Evolutionary conservation across 2,888 invertebrate species (phyloP), one percentile per base, ranked within the genome.

Genomic region (Malthinus seriepunctatus): DNA sequence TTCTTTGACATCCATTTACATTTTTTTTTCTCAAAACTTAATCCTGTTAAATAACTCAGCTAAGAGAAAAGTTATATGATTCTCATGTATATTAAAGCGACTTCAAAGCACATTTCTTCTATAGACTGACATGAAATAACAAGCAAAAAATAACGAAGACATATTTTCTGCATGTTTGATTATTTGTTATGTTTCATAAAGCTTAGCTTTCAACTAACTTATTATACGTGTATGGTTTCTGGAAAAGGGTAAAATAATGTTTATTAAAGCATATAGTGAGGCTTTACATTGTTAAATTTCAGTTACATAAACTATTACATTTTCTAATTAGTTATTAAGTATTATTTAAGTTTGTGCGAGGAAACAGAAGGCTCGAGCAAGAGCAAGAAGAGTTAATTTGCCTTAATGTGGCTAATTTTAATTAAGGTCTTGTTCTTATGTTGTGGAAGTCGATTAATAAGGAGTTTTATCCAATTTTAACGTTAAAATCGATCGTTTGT

Each of bases 111-210:
- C 3, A 23, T 2, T 23, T 23, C 23, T 23, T 23, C 23, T 23
- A 23, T 23, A 23, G 23, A 23, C 23, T 5, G 23, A 23, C 23
- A 15, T 14, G 23, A 42, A 68, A 69, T 70, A 71, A 71, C 68
- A 69, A 71, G 66, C 66, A 56, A 23, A 58, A 56, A 66, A 69
- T 71, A 71, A 71, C 69, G 70, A 71, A 70, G 69, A 69, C 64
- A 65, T 23, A 23, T 69, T 72, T 70, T 70, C 69, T 71, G 71
- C 69, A 71, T 69, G 68, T 69, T 70, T 66, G 63, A 60, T 61
- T 64, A 61, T 58, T 59, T 45, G 56, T 31, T 42, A 48, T 52
- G 33, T 42, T 51, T 51, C 58, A 51, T 63, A 54, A 60, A 53
- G 62, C 49, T 54, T 33, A 31, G 48, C 61, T 63, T 63, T 57